phyloP scores from a whole-genome alignment of 2,888 invertebrate genomes.

The Phengaris alcon region DNA sequence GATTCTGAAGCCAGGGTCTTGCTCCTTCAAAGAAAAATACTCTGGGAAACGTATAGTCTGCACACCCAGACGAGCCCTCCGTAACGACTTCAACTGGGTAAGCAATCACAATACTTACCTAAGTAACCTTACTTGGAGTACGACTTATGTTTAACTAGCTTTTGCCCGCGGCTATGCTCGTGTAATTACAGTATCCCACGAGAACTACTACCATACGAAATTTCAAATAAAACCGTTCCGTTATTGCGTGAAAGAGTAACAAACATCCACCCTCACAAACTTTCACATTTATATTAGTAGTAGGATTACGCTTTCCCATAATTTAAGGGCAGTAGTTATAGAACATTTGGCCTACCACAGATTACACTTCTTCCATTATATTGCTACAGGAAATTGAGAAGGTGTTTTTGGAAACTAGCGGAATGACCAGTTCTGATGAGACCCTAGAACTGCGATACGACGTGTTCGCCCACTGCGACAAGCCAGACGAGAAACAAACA shows the following conservation, averaged over 20 bases:
- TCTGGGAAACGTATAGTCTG: neutral
- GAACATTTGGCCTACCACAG: neutral
- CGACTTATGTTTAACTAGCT: too few relatives aligned
- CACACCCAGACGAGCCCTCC: neutral
- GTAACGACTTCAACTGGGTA: neutral
- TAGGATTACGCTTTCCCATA: too few relatives aligned
- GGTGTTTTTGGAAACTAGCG: constrained; percentile 39
- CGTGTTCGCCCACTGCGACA: constrained; percentile 37
- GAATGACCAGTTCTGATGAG: constrained; percentile 38
- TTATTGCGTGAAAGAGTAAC: too few relatives aligned
- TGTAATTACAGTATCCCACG: too few relatives aligned
- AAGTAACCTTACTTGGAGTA: too few relatives aligned
- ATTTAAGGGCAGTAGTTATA: too few relatives aligned
- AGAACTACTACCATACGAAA: too few relatives aligned
- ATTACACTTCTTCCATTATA: neutral
- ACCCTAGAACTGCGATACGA: constrained; percentile 35
- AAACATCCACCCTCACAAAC: too few relatives aligned
- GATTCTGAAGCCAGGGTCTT: neutral
- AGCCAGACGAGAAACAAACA: constrained; percentile 29
- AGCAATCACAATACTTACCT: neutral
- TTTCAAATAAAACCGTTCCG: too few relatives aligned
- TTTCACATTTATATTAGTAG: too few relatives aligned
- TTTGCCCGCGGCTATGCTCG: too few relatives aligned
- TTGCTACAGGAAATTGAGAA: constrained; percentile 32
- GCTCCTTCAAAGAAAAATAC: neutral